A percentile compares a stretch with the other conserved stretches of the same genome.
Evolutionary conservation across 2,113 vertebrate species (phyloP).

Genomic region (Labeo rohita): DNA sequence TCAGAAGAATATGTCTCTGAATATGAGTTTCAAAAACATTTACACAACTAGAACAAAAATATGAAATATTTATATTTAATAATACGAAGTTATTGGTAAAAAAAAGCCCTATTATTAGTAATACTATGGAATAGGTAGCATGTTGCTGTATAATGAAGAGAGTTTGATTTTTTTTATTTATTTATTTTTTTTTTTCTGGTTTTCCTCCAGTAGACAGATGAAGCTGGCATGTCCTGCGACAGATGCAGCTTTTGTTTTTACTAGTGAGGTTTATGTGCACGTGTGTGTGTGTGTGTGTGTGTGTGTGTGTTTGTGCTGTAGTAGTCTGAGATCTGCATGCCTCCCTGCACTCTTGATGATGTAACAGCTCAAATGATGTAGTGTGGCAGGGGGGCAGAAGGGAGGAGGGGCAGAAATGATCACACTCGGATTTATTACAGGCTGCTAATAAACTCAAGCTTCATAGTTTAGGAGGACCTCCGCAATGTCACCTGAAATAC

Average conservation of each 20-base stretch:
- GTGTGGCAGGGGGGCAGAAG: conserved; percentile 38
- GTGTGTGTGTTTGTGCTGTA: conserved; percentile 12
- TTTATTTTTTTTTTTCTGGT: too few species aligned
- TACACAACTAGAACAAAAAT: not conserved
- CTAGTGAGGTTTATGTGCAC: not conserved
- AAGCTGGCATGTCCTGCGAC: not conserved
- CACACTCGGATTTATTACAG: not conserved
- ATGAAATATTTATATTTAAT: not conserved
- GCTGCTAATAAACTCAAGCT: not conserved
- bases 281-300: not conserved
- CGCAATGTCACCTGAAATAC: not conserved
- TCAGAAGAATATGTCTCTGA: not conserved
- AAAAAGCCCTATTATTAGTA: too few species aligned
- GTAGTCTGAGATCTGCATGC: conserved; percentile 33
- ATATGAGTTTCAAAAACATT: not conserved
- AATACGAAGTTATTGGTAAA: not conserved
- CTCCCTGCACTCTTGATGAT: conserved; percentile 41
- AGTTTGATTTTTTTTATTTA: conserved; percentile 2
- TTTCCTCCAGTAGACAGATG: not conserved
- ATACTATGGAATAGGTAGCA: not conserved
- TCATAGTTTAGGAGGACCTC: not conserved
- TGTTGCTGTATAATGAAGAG: not conserved
- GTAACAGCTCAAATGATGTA: conserved; percentile 40
- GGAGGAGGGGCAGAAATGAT: conserved; percentile 28
- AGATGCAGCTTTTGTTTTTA: conserved; percentile 3